phyloP scores from a whole-genome alignment of 2,888 invertebrate genomes.

The Pseudococcus longispinus region DNA sequence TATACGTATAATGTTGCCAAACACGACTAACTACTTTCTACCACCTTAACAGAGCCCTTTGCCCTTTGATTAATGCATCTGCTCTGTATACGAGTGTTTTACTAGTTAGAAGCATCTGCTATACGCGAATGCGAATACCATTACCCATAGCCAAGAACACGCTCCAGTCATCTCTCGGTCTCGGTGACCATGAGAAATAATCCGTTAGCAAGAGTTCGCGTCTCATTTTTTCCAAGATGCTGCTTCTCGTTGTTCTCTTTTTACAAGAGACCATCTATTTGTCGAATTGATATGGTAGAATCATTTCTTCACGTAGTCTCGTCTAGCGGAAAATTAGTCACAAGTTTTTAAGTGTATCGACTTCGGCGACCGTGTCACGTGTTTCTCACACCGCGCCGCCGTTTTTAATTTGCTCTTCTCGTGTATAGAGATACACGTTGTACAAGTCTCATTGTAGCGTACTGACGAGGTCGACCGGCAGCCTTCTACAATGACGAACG shows the following conservation, averaged over 20 bases:
- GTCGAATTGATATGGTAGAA: neutral
- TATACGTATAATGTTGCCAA: neutral
- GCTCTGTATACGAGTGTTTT: neutral
- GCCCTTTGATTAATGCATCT: conserved; percentile 4
- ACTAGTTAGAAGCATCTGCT: neutral
- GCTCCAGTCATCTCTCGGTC: neutral
- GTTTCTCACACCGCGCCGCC: conserved; percentile 6
- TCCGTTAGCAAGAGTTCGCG: neutral
- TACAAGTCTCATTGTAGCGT: neutral
- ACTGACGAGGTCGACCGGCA: neutral
- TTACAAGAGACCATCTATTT: neutral
- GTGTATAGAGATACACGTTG: neutral
- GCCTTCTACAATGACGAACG: neutral
- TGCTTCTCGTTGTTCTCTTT: neutral
- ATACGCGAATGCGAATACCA: neutral
- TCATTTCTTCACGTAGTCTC: neutral
- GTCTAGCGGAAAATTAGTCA: conserved; percentile 31
- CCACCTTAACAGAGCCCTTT: neutral
- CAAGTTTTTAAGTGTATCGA: conserved; percentile 20
- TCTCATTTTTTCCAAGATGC: neutral
- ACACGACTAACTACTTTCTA: neutral
- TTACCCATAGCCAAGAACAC: neutral
- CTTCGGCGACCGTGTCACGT: conserved; percentile 2
- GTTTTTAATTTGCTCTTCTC: neutral
- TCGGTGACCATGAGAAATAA: conserved; percentile 3